phyloP scores from a whole-genome alignment of 2,888 invertebrate species.

The Machimus atricapillus region DNA sequence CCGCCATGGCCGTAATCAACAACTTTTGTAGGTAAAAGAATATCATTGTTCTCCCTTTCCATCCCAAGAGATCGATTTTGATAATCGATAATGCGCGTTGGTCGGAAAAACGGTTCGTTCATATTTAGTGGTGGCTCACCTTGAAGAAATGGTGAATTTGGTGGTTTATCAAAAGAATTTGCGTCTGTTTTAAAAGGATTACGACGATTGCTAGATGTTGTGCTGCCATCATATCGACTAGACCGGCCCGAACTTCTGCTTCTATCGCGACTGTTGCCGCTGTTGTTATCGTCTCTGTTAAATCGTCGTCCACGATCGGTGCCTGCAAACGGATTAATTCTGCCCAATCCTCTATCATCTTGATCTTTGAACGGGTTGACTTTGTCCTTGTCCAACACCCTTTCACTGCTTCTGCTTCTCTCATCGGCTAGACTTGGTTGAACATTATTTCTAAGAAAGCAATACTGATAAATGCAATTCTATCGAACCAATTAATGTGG shows the following conservation, averaged over 20 bases:
- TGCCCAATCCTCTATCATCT: not conserved
- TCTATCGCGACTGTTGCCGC: constrained; percentile 7
- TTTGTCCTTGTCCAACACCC: not conserved
- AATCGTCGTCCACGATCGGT: constrained; percentile 21
- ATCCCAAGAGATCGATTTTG: constrained; percentile 66
- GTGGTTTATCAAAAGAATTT: not conserved
- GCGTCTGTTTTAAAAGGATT: constrained; percentile 30
- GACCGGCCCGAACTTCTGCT: constrained; percentile 26
- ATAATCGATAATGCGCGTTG: constrained; percentile 74
- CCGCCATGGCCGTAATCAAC: constrained; percentile 77
- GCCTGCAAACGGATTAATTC: constrained; percentile 37
- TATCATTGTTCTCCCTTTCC: constrained; percentile 51
- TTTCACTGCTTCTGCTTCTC: constrained; percentile 16
- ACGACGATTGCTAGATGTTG: not conserved
- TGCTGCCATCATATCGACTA: not conserved
- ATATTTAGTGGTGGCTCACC: not conserved
- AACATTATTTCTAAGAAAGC: constrained; percentile 14
- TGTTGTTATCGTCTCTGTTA: not conserved
- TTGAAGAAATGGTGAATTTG: not conserved
- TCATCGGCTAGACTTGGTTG: not conserved
- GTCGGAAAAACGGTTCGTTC: constrained; percentile 65
- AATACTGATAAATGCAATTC: constrained; percentile 16
- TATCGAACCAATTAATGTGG: not conserved
- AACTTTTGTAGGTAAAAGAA: constrained; percentile 67
- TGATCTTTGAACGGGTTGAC: constrained; percentile 21